phyloP scores from a whole-genome alignment of 2,888 invertebrate species.

The Acheta domesticus region DNA sequence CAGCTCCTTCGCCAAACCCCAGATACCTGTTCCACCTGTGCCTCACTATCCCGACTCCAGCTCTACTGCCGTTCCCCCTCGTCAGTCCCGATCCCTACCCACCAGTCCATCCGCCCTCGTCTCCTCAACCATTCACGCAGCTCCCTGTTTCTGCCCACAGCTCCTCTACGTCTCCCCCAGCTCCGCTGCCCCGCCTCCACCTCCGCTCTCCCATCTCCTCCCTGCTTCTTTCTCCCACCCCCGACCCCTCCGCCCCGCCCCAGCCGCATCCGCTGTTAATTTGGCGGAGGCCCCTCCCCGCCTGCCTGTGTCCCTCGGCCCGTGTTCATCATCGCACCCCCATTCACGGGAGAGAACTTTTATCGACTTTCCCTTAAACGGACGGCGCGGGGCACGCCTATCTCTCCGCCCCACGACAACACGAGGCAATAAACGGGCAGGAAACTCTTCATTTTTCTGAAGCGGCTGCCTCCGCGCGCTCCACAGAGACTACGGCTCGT shows the following conservation, averaged over 20 bases:
- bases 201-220: too few relatives aligned
- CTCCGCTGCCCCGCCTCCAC: too few relatives aligned
- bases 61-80: too few relatives aligned
- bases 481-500: too few relatives aligned
- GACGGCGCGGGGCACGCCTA: not conserved
- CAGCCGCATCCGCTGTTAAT: not conserved
- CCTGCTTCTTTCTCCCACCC: not conserved
- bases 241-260: not conserved
- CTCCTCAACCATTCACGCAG: too few relatives aligned
- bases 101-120: too few relatives aligned
- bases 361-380: conserved; percentile 18
- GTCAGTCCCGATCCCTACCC: too few relatives aligned
- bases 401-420: not conserved
- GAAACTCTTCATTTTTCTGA: conserved; percentile 18
- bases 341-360: conserved; percentile 11
- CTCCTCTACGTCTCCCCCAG: too few relatives aligned
- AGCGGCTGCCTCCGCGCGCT: too few relatives aligned
- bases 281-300: not conserved
- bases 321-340: not conserved
- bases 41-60: too few relatives aligned
- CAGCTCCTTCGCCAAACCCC: accelerated
- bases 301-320: not conserved
- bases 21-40: too few relatives aligned
- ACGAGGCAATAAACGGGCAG: not conserved
- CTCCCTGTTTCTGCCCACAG: too few relatives aligned